phyloP scores from a whole-genome alignment of 2,113 vertebrate species.

The Oncorhynchus masou region DNA sequence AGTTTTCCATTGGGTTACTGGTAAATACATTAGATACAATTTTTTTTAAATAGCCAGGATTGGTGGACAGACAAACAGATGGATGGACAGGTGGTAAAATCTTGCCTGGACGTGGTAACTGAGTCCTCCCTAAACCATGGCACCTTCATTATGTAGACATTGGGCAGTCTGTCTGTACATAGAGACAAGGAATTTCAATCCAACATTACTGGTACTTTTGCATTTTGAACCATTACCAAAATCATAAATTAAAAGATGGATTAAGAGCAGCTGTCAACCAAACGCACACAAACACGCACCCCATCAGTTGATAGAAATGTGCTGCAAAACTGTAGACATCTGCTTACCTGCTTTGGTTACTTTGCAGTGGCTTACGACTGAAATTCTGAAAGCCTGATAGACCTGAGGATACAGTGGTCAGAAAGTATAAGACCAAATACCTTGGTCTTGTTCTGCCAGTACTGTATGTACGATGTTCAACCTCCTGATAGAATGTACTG shows the following conservation, averaged over 20 bases:
- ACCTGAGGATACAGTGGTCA: slow-evolving; percentile 71
- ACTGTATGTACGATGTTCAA: no score
- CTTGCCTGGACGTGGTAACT: slow-evolving; percentile 79
- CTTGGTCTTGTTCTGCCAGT: no score
- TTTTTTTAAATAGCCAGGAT: neutral
- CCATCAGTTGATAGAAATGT: no score
- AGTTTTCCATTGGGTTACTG: neutral
- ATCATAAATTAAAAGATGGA: no score
- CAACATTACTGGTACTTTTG: no score
- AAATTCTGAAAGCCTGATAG: slow-evolving; percentile 92
- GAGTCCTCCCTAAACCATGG: slow-evolving; percentile 94
- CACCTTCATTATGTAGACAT: slow-evolving; percentile 85
- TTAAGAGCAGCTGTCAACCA: no score
- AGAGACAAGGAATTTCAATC: neutral
- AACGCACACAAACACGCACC: no score
- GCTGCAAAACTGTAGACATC: neutral
- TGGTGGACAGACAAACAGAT: neutral
- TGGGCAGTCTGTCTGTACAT: slow-evolving; percentile 79
- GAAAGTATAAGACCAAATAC: neutral
- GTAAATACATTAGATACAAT: neutral
- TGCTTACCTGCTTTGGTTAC: slow-evolving; percentile 76
- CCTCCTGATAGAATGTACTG: no score
- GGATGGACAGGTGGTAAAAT: neutral
- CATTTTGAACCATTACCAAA: no score
- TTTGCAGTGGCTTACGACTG: slow-evolving; percentile 82